phyloP scores from a whole-genome alignment of 2,113 vertebrate species.

The Ellobius talpinus region DNA sequence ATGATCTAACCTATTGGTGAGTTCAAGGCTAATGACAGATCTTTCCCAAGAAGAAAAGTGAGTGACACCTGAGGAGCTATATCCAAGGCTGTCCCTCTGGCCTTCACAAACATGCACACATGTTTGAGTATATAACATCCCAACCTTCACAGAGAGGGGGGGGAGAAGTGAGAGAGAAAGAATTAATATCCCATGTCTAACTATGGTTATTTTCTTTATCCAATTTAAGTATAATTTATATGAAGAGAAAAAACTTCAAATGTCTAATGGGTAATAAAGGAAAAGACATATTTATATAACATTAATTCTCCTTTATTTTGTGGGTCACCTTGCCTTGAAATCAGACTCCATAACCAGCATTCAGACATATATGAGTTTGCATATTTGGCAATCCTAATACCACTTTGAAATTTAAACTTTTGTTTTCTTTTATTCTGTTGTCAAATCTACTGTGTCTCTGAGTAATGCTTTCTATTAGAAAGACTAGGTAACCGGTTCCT shows the following conservation, averaged over 20 bases:
- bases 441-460: neutral
- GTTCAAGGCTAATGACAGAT: neutral
- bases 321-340: neutral
- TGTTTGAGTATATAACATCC: too few relatives aligned
- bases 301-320: neutral
- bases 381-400: neutral
- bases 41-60: neutral
- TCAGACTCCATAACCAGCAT: neutral
- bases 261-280: neutral
- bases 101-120: neutral
- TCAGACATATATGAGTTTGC: neutral
- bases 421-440: neutral
- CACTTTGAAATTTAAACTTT: neutral
- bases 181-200: neutral
- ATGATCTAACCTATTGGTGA: neutral
- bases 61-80: neutral
- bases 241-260: neutral
- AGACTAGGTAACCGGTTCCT: neutral
- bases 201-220: constrained; percentile 1
- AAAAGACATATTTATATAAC: neutral
- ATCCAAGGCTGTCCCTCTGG: neutral
- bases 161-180: neutral
- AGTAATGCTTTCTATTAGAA: neutral
- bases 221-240: neutral
- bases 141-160: neutral